Evolutionary conservation across 1,140 invertebrate genomes (phyloP).

Genomic region (Phortica variegata): DNA sequence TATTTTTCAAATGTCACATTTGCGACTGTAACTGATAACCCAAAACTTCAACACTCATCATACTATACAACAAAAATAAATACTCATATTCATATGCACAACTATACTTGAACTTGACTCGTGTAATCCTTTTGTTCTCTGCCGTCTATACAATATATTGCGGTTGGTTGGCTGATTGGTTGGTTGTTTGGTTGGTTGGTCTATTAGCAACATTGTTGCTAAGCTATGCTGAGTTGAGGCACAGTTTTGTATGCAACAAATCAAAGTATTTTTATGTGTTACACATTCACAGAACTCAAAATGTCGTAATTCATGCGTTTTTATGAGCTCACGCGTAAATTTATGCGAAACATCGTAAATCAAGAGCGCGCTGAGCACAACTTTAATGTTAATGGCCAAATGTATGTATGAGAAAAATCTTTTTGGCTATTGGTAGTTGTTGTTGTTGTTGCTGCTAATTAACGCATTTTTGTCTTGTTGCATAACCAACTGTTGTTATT

Average conservation of each 20-base stretch:
- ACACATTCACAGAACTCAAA: constrained; percentile 54
- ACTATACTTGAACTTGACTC: too few species aligned
- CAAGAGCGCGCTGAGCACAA: too few species aligned
- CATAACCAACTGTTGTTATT: too few species aligned
- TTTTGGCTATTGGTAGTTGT: constrained; percentile 6
- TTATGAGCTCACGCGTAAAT: constrained; percentile 53
- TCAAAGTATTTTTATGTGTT: constrained; percentile 41
- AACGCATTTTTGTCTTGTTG: constrained; percentile 38
- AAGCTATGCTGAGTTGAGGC: constrained; percentile 26
- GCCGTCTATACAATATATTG: too few species aligned
- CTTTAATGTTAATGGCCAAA: constrained; percentile 13
- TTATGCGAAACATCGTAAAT: constrained; percentile 52
- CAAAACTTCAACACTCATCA: not conserved
- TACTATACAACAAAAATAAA: not conserved
- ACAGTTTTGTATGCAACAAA: constrained; percentile 31
- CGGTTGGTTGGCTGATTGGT: not conserved
- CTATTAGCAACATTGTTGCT: constrained; percentile 52
- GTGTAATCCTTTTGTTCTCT: too few species aligned
- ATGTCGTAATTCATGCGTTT: constrained; percentile 51
- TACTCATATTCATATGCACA: too few species aligned
- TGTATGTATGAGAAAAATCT: constrained; percentile 5
- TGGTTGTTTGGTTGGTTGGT: constrained; percentile 2
- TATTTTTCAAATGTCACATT: too few species aligned
- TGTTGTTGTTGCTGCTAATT: constrained; percentile 47
- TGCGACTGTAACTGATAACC: too few species aligned